Evolutionary conservation across 2,113 vertebrate species (phyloP), one percentile per base, ranked within the genome.

Genomic region (Phalacrocorax brasilianus): DNA sequence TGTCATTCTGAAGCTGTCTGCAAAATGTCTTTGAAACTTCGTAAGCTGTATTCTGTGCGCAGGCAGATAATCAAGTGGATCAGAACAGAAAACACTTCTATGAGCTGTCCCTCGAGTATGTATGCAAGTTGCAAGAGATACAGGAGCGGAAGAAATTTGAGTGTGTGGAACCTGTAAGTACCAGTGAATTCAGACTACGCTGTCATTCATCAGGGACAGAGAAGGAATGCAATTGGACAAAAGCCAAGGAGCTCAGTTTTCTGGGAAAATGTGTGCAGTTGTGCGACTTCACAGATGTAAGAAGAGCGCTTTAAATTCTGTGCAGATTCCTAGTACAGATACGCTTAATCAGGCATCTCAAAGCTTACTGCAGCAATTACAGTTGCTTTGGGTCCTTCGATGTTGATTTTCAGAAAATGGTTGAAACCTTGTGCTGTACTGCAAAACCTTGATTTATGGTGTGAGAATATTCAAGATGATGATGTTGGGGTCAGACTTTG

Each of bases 111-210:
- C 98, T 99, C 1, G 99, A 99, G 88, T 99, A 99, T 5, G 99
- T 99, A 8, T 99, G 99, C 97, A 99, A 99, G 93, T 95, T 99
- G 84, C 99, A 99, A 97, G 99, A 99, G 95, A 99, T 99, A 95
- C 99, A 99, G 96, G 99, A 99, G 95, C 97, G 99, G 83, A 99
- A 99, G 98, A 99, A 99, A 96, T 99, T 99, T 97, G 99, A 99
- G 85, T 99, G 99, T 91, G 99, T 99, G 95, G 99, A 99, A 84
- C 99, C 99, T 67, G 99, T 99, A 97, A 99, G 99, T 98, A 97
- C 40, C 8, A 3, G 14, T 45, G 58, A 87, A 56, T 87, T 75
- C 65, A 72, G 11, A 20, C 72, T 59, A 4, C 21, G 2, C 42
- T 55, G 0, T 8, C 32, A 44, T 61, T 30, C 21, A 3, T 22